These are phyloP conservation scores for Siniperca scherzeri DNA, from an alignment of 2,797 vertebrate species.

Conservation along the genomic window DNA sequence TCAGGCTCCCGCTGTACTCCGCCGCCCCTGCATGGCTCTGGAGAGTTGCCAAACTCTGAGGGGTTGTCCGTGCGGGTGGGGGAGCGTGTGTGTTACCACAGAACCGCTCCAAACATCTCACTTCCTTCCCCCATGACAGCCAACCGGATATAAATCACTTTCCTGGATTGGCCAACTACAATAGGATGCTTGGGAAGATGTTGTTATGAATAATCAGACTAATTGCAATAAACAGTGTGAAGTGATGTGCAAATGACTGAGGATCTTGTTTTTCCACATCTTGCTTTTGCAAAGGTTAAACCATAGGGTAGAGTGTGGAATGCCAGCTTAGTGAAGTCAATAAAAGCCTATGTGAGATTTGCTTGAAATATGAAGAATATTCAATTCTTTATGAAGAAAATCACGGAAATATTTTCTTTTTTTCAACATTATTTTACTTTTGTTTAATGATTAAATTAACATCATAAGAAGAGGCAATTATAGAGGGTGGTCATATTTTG, in stretches of 20 bases:
- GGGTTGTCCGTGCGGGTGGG: conserved; percentile 79
- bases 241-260: conserved; percentile 71
- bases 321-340: conserved; percentile 24
- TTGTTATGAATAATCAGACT: conserved; percentile 75
- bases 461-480: conserved; percentile 38
- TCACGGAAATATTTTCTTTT: neutral
- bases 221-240: conserved; percentile 78
- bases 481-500: conserved; percentile 54
- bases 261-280: conserved; percentile 58
- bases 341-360: conserved; percentile 21
- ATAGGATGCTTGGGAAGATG: conserved; percentile 65
- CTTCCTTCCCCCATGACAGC: conserved; percentile 66
- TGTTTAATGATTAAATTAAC: conserved; percentile 50
- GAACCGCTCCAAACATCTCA: conserved; percentile 68
- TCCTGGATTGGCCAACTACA: conserved; percentile 66
- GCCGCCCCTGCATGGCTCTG: conserved; percentile 84
- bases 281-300: conserved; percentile 69
- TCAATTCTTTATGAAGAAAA: neutral
- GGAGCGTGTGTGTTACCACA: conserved; percentile 55
- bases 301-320: conserved; percentile 22
- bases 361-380: conserved; percentile 4
- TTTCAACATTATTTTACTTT: conserved; percentile 26
- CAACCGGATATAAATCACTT: conserved; percentile 78
- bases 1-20: conserved; percentile 82
- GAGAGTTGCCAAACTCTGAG: conserved; percentile 86